These are phyloP conservation scores for Rutilus rutilus DNA, from an alignment of 2,113 vertebrate genomes.

Conservation along the genomic window DNA sequence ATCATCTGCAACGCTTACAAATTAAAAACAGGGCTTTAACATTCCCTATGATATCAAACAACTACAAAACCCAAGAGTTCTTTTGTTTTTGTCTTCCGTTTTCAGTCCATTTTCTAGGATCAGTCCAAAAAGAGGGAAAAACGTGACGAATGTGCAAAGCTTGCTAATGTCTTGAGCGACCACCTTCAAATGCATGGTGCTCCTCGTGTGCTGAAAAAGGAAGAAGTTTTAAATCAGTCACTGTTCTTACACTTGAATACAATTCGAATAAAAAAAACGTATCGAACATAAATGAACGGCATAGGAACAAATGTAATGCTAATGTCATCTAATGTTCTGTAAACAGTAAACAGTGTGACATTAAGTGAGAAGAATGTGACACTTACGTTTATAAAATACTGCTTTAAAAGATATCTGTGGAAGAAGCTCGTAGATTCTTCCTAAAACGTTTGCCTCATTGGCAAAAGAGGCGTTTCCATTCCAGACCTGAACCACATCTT, in stretches of 20 bases:
- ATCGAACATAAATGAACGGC: background rate
- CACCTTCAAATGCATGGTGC: conserved; percentile 95
- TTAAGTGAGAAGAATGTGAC: conserved; percentile 28
- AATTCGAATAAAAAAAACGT: background rate
- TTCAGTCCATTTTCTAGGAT: conserved; percentile 48
- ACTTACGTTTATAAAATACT: conserved; percentile 98
- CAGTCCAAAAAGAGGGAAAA: conserved; percentile 47
- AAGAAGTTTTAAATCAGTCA: conserved; percentile 58
- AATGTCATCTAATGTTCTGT: background rate
- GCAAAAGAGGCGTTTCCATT: conserved; percentile 90
- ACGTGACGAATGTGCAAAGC: conserved; percentile 66
- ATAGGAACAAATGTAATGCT: no score
- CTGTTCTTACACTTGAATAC: background rate
- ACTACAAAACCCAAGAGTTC: conserved; percentile 43
- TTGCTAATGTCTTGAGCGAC: conserved; percentile 82
- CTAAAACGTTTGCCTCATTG: conserved; percentile 86
- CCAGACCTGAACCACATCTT: conserved; percentile 95
- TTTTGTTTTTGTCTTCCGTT: conserved; percentile 10
- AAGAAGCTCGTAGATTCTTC: conserved; percentile 90
- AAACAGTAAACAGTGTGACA: background rate
- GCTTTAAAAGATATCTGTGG: conserved; percentile 90
- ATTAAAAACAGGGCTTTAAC: conserved; percentile 32
- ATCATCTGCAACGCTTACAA: conserved; percentile 41
- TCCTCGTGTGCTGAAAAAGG: conserved; percentile 89
- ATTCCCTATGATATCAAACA: conserved; percentile 41